Conservation (phyloP, 2,888 invertebrate genomes). For the Melangyna quadrimaculata region DNA sequence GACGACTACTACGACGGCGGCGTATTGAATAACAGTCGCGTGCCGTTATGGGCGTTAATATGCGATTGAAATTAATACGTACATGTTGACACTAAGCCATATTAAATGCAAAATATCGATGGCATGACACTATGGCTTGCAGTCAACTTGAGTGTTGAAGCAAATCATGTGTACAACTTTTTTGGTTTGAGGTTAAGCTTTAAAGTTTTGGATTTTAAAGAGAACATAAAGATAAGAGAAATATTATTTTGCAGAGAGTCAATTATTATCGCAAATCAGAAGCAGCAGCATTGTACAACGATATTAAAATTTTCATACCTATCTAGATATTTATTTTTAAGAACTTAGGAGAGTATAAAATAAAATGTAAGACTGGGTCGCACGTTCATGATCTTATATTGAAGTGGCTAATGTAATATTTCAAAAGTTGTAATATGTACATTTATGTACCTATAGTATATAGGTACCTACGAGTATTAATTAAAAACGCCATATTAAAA, state of each 20-base stretch:
- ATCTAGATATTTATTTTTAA: too few species aligned
- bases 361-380: too few species aligned
- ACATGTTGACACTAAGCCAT: neutral
- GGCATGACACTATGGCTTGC: too few species aligned
- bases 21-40: conserved; percentile 53
- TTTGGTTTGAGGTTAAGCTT: neutral
- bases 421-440: too few species aligned
- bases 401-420: too few species aligned
- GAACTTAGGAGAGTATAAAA: too few species aligned
- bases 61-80: conserved; percentile 10
- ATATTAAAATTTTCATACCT: neutral
- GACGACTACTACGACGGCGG: too few species aligned
- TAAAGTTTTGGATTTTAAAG: neutral
- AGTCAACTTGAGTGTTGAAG: neutral
- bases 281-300: neutral
- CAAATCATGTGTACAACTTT: neutral
- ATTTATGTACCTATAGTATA: too few species aligned
- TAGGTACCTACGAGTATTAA: too few species aligned
- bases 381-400: too few species aligned
- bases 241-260: neutral
- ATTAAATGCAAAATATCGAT: neutral
- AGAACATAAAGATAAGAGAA: neutral
- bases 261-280: too few species aligned
- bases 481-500: too few species aligned
- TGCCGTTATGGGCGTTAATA: conserved; percentile 1